Percentiles rank a stretch among this genome's conserved stretches.
phyloP scores from a whole-genome alignment of 2,888 invertebrate genomes.

The Petrolisthes manimaculis region DNA sequence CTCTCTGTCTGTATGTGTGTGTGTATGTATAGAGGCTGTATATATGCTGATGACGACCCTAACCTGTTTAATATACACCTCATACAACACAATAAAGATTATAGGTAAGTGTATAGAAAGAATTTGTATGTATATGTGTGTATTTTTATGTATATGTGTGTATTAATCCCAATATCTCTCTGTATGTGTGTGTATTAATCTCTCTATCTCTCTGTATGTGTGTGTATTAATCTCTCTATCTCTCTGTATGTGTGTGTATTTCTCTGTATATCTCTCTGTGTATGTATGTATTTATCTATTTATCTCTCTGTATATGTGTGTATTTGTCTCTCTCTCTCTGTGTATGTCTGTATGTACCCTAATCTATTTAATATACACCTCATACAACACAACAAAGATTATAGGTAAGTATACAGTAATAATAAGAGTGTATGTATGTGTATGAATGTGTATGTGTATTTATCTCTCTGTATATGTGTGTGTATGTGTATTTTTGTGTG shows the following conservation, averaged over 20 bases:
- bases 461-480: neutral
- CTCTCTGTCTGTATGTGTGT: neutral
- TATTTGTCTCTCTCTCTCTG: too few relatives aligned
- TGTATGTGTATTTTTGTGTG: neutral
- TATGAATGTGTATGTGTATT: neutral
- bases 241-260: too few relatives aligned
- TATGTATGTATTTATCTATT: too few relatives aligned
- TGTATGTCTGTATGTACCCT: slow-evolving; percentile 49
- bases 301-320: too few relatives aligned
- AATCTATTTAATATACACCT: slow-evolving; percentile 44
- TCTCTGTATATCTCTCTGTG: too few relatives aligned
- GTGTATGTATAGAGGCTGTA: slow-evolving; percentile 60
- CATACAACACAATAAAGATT: slow-evolving; percentile 29
- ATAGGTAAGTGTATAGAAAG: slow-evolving; percentile 43
- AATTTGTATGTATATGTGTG: too few relatives aligned
- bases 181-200: too few relatives aligned
- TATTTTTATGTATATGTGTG: too few relatives aligned
- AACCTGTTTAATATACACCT: slow-evolving; percentile 45
- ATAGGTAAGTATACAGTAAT: too few relatives aligned
- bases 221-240: too few relatives aligned
- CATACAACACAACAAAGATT: slow-evolving; percentile 29
- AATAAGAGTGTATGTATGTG: neutral
- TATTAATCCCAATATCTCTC: too few relatives aligned
- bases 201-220: too few relatives aligned
- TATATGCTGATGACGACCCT: slow-evolving; percentile 53